phyloP scores from a whole-genome alignment of 1,140 invertebrate genomes.

The Drosophila trapezifrons region DNA sequence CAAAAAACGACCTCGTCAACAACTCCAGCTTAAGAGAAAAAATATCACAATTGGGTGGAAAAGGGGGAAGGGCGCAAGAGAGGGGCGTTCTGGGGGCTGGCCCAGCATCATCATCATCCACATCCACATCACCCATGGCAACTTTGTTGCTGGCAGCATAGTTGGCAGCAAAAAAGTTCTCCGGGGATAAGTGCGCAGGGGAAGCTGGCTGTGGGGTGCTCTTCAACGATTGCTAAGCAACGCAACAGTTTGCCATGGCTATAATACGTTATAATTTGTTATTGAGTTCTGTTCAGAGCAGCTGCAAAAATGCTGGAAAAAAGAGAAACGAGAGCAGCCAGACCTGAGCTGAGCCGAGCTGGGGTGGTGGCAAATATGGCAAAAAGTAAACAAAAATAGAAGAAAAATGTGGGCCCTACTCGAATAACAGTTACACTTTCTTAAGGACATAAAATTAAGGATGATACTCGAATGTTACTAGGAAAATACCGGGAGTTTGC shows the following conservation, averaged over 20 bases:
- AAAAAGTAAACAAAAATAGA: slow-evolving; percentile 59
- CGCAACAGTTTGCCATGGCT: slow-evolving; percentile 84
- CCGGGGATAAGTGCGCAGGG: slow-evolving; percentile 23
- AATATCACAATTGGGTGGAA: slow-evolving; percentile 66
- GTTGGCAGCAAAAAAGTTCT: slow-evolving; percentile 46
- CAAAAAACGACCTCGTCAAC: slow-evolving; percentile 81
- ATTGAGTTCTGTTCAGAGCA: slow-evolving; percentile 80
- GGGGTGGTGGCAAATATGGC: slow-evolving; percentile 31
- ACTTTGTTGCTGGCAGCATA: slow-evolving; percentile 79
- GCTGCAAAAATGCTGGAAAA: slow-evolving; percentile 72
- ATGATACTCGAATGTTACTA: neutral
- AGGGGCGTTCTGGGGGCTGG: slow-evolving; percentile 4
- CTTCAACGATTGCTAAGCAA: slow-evolving; percentile 76
- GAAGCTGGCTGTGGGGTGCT: slow-evolving; percentile 30
- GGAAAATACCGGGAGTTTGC: too few relatives aligned
- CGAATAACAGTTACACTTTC: slow-evolving; percentile 20
- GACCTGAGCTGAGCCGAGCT: slow-evolving; percentile 13
- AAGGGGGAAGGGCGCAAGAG: neutral
- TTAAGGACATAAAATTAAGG: neutral
- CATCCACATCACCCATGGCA: slow-evolving; percentile 73
- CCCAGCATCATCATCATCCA: slow-evolving; percentile 38
- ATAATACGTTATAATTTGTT: slow-evolving; percentile 84
- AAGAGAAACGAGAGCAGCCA: slow-evolving; percentile 21
- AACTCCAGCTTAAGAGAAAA: slow-evolving; percentile 68
- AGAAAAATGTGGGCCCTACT: neutral